Evolutionary conservation across 2,888 invertebrate genomes (phyloP).

Genomic region (Euzetes globulus): DNA sequence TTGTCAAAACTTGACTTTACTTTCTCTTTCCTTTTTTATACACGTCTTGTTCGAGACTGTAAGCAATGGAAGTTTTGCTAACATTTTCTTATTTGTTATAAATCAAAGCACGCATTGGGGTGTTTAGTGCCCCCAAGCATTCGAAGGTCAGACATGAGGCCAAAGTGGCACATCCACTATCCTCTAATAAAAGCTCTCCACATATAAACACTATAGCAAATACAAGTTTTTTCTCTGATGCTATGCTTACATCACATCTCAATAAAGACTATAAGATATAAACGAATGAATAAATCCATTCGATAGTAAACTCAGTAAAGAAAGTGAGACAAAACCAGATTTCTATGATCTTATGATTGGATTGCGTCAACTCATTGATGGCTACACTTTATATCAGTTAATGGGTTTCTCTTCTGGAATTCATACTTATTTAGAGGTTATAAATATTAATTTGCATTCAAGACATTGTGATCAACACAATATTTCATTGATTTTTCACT

Average conservation of each 20-base stretch:
- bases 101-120: neutral
- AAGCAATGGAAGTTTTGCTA: neutral
- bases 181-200: neutral
- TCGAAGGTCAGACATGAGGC: constrained; percentile 4
- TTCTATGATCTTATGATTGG: too few species aligned
- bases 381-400: too few species aligned
- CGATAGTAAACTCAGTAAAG: too few species aligned
- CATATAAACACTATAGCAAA: neutral
- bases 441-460: neutral
- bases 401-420: too few species aligned
- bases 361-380: too few species aligned
- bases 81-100: neutral
- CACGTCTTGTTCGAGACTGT: neutral
- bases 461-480: neutral
- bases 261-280: neutral
- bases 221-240: neutral
- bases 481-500: too few species aligned
- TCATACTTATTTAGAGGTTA: neutral
- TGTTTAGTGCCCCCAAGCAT: neutral
- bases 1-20: neutral
- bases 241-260: neutral
- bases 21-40: neutral
- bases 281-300: too few species aligned
- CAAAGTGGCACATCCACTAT: neutral
- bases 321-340: too few species aligned